Evolutionary conservation across 2,888 invertebrate genomes (phyloP), one percentile per base, ranked within the genome.

Genomic region (Tyria jacobaeae): DNA sequence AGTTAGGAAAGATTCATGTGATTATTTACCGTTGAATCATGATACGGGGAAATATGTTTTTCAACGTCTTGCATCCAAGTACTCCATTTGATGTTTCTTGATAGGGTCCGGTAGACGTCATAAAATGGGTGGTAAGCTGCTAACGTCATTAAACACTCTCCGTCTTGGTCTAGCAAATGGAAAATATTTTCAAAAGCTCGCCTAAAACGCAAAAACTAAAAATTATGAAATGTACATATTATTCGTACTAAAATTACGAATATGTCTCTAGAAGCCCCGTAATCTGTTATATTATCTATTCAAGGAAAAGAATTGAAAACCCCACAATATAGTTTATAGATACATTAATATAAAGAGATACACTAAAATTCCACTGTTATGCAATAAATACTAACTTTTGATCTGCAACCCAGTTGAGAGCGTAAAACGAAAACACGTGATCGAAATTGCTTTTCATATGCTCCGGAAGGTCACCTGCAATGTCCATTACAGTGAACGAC

Each of bases 391-490:
- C 94, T 89, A 89, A 96, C 96, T 95, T 92, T 82, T 96, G 96
- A 79, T 97, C 94, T 68, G 95, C 94, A 31, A 97, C 95, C 97
- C 97, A 97, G 77, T 97, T 97, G 3, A 97, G 89, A 70, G 97
- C 96, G 81, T 97, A 97, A 81, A 97, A 97, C 0, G 97, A 97
- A 55, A 96, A 95, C 0, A 95, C 94, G 79, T 96, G 96, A 80
- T 96, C 94, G 75, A 96, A 97, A 25, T 88, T 82, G 41, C 87
- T 92, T 12, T 88, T 78, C 56, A 94, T 79, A 17, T 94, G 85
- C 1, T 85, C 82, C 0, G 95, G 94, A 53, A 96, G 68, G 25
- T 91, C 82, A 0, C 90, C 83, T 0, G 93, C 86, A 55, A 97
- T 95, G 76, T 97, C 96, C 63, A 95, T 79, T 15, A 85, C 79